phyloP scores from a whole-genome alignment of 2,888 invertebrate genomes.

The Xestia xanthographa region DNA sequence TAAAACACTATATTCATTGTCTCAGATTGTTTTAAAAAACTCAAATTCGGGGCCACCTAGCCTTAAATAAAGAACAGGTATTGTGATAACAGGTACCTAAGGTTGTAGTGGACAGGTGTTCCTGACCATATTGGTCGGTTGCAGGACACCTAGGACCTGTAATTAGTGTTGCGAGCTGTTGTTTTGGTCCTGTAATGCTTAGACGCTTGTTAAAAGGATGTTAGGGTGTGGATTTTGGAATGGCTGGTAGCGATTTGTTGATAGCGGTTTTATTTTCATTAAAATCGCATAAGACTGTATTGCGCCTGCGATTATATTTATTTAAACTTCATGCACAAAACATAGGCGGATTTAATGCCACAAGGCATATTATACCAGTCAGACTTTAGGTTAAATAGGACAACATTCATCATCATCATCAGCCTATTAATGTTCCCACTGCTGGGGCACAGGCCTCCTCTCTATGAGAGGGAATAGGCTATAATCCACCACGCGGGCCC shows the following conservation, averaged over 20 bases:
- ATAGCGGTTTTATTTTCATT: background rate
- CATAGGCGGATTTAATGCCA: no score
- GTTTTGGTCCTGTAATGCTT: slow-evolving; percentile 77
- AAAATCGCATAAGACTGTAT: background rate
- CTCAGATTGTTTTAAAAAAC: no score
- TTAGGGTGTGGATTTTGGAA: slow-evolving; percentile 20
- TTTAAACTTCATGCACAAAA: no score
- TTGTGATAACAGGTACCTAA: slow-evolving; percentile 55
- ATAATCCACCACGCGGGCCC: no score
- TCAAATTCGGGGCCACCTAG: no score
- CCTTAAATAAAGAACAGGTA: slow-evolving; percentile 53
- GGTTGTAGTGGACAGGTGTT: slow-evolving; percentile 70
- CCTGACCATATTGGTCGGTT: slow-evolving; percentile 71
- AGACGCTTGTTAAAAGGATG: slow-evolving; percentile 68
- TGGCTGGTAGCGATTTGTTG: slow-evolving; percentile 46
- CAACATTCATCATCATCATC: no score
- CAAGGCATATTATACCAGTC: no score
- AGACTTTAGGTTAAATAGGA: no score
- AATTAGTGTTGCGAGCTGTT: slow-evolving; percentile 76
- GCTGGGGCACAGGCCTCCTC: no score
- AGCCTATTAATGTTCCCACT: no score
- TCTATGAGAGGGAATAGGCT: no score
- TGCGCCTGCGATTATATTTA: background rate
- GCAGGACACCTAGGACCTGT: slow-evolving; percentile 72
- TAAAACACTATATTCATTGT: no score